Base-by-base conservation (phyloP, 2,888 invertebrate genomes). In the Mesodorylaimus sp. region DNA sequence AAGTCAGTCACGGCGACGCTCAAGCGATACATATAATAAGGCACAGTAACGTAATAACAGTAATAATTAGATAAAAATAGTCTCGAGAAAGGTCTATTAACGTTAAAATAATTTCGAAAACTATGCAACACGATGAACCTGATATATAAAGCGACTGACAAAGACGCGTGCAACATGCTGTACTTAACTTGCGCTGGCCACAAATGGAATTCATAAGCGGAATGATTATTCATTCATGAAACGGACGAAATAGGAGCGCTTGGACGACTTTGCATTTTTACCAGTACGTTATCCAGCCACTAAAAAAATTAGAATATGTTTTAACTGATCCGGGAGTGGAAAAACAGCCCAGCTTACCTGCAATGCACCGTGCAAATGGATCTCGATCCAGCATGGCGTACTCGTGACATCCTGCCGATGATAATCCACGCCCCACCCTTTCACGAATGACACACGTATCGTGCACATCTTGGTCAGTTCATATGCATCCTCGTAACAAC, bases 391-490 rank as follows among this genome's bases (percentile, higher is more conserved):
- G 67, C 97, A 97, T 0, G 97, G 97, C 1, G 97, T 97, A 45
- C 88, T 88, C 0, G 95, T 97, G 21, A 97, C 95, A 65, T 95
- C 95, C 69, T 97, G 97, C 24, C 97, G 77, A 53, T 93, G 93
- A 70, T 97, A 97, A 71, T 97, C 95, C 19, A 93, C 93, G 36
- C 95, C 97, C 95, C 95, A 97, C 2, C 97, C 97, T 68, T 95
- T 95, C 36, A 97, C 95, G 66, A 97, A 95, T 60, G 91, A 91
- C 87, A 97, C 88, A 57, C 95, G 75, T 60, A 97, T 95, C 48
- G 91, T 93, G 68, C 93, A 93, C 93, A 95, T 95, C 74, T 95
- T 93, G 1, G 93, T 97, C 57, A 99, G 75, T 73, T 97, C 95
- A 63, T 93, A 97, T 23, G 95, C 95, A 26, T 93, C 91, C 69